Base-by-base conservation (phyloP, 2,888 invertebrate species). In the Napeogenes inachia region DNA sequence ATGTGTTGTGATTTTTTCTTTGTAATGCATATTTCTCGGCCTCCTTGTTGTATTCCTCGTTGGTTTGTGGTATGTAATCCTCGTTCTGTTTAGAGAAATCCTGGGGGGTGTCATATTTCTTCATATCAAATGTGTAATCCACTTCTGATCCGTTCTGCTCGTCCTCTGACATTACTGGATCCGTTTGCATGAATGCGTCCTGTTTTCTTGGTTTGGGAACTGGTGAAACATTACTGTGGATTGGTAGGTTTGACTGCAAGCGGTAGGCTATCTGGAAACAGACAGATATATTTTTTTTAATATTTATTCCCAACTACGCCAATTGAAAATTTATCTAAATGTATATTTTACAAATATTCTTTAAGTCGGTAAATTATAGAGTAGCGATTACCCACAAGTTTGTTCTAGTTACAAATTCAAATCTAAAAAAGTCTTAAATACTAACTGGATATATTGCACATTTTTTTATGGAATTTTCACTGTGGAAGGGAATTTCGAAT, bases 121-220 rank as follows among this genome's bases (percentile, higher is more conserved):
- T 77, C 2, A 75, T 62, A 21, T 71, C 76, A 3, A 73, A 74
- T 45, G 63, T 55, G 46, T 69, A 67, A 10, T 70, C 67, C 47
- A 65, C 61, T 10, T 73, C 75, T 2, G 70, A 82, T 3, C 76
- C 80, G 0, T 79, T 75, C 2, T 70, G 67, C 2, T 66, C 65
- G 21, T 86, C 89, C 3, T 86, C 87, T 0, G 80, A 80, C 0
- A 75, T 77, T 0, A 86, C 78, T 0, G 91, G 89, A 63, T 91
- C 91, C 0, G 91, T 91, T 66, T 91, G 91, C 87, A 91, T 91
- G 56, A 86, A 75, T 0, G 91, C 91, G 63, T 91, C 91, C 47
- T 90, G 90, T 46, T 89, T 91, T 35, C 82, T 80, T 0, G 89
- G 86, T 62, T 84, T 89, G 0, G 61, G 57, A 8, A 42, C 55